phyloP scores from a whole-genome alignment of 2,888 invertebrate species.

The Drosophila subquinaria region DNA sequence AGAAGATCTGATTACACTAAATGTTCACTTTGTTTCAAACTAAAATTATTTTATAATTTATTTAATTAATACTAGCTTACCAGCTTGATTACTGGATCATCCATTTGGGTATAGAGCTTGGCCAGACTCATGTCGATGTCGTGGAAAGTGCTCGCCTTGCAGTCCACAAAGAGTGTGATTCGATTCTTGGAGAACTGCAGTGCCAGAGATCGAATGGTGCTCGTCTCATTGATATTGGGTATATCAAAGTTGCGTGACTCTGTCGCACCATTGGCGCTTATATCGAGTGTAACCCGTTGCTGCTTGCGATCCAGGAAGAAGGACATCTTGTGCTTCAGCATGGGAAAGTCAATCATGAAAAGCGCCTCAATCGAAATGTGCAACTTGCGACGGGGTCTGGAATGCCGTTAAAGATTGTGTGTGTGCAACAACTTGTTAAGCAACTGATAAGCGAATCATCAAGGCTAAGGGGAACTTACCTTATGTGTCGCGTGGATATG shows the following conservation, averaged over 20 bases:
- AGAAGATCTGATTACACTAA: no score
- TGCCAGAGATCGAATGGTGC: slow-evolving; percentile 85
- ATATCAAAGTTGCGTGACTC: slow-evolving; percentile 85
- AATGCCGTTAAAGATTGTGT: slow-evolving; percentile 1
- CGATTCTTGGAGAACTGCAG: slow-evolving; percentile 84
- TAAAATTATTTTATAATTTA: no score
- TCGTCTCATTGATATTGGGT: slow-evolving; percentile 85
- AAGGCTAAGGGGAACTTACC: slow-evolving; percentile 73
- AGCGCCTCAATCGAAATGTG: slow-evolving; percentile 85
- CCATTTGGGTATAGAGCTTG: slow-evolving; percentile 85
- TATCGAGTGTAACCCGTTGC: slow-evolving; percentile 84
- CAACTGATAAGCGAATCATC: slow-evolving; percentile 33
- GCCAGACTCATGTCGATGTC: slow-evolving; percentile 84
- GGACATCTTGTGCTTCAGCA: slow-evolving; percentile 85
- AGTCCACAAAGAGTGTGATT: slow-evolving; percentile 84
- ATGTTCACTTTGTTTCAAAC: no score
- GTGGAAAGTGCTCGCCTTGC: slow-evolving; percentile 84
- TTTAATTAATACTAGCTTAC: slow-evolving; percentile 60
- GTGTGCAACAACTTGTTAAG: slow-evolving; percentile 1
- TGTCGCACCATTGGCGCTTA: slow-evolving; percentile 83
- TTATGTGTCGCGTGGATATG: slow-evolving; percentile 85
- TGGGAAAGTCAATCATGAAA: slow-evolving; percentile 86
- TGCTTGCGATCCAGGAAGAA: slow-evolving; percentile 86
- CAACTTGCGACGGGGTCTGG: slow-evolving; percentile 85
- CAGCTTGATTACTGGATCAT: slow-evolving; percentile 85